Conservation (phyloP, 2,113 vertebrate genomes). For the Pimephales promelas region DNA sequence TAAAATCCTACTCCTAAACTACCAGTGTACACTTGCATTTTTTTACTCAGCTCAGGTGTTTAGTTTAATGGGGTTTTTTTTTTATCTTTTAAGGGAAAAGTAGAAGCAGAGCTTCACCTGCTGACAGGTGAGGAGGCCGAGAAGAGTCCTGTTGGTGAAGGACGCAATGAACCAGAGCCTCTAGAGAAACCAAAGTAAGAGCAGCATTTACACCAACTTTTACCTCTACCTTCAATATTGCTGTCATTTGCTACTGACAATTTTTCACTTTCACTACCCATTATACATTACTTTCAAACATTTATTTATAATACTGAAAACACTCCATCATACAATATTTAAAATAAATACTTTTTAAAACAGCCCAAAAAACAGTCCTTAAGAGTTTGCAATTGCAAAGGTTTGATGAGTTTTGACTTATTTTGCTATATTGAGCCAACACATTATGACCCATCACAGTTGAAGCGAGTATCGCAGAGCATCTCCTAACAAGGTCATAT, state of each 20-base stretch:
- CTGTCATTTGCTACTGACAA: background rate
- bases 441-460: too few relatives aligned
- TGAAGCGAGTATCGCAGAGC: too few relatives aligned
- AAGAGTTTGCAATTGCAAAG: too few relatives aligned
- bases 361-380: too few relatives aligned
- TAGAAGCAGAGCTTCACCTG: conserved; percentile 94
- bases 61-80: background rate
- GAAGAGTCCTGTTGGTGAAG: conserved; percentile 93
- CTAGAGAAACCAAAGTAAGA: conserved; percentile 99
- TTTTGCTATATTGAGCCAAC: too few relatives aligned
- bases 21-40: background rate
- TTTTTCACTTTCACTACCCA: background rate
- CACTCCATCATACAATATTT: background rate
- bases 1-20: conserved; percentile 8
- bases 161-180: conserved; percentile 93
- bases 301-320: background rate
- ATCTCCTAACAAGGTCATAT: too few relatives aligned
- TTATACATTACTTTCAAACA: background rate
- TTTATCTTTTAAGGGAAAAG: conserved; percentile 84
- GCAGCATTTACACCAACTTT: background rate
- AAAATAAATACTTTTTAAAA: background rate
- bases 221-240: background rate
- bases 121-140: conserved; percentile 92
- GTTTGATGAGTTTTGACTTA: too few relatives aligned
- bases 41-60: background rate